phyloP scores from a whole-genome alignment of 2,797 vertebrate species.

The Acanthurus leucopareius region DNA sequence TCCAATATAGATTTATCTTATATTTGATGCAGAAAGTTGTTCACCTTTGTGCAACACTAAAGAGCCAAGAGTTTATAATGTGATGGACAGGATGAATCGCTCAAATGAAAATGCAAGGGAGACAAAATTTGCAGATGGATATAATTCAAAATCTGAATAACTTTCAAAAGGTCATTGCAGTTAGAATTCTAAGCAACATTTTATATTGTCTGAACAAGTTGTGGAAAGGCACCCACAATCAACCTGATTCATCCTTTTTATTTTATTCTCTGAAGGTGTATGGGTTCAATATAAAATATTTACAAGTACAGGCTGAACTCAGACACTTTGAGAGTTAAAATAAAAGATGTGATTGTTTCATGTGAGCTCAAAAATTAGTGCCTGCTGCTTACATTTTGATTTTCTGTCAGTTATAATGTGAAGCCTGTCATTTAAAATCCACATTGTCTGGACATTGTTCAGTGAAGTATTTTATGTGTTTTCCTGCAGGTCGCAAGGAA shows the following conservation, averaged over 20 bases:
- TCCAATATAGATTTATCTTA: background rate
- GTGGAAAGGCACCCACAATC: background rate
- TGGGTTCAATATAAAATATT: background rate
- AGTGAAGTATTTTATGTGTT: constrained; percentile 2
- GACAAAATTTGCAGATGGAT: background rate
- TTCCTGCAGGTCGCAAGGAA: background rate
- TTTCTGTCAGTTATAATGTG: background rate
- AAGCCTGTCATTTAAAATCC: background rate
- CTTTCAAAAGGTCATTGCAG: no score
- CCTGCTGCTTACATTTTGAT: constrained; percentile 7
- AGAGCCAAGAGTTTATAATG: background rate
- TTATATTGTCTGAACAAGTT: background rate
- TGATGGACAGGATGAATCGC: background rate
- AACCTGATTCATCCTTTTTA: background rate
- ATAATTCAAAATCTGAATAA: background rate
- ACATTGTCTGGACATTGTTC: constrained; percentile 18
- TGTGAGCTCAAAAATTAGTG: background rate
- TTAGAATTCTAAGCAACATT: background rate
- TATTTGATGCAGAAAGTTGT: background rate
- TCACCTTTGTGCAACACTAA: background rate
- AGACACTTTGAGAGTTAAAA: background rate
- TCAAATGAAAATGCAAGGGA: no score
- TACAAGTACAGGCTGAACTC: background rate
- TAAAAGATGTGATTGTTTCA: constrained; percentile 1
- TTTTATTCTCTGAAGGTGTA: background rate